phyloP scores from a whole-genome alignment of 2,113 vertebrate species.

The Ciconia boyciana region DNA sequence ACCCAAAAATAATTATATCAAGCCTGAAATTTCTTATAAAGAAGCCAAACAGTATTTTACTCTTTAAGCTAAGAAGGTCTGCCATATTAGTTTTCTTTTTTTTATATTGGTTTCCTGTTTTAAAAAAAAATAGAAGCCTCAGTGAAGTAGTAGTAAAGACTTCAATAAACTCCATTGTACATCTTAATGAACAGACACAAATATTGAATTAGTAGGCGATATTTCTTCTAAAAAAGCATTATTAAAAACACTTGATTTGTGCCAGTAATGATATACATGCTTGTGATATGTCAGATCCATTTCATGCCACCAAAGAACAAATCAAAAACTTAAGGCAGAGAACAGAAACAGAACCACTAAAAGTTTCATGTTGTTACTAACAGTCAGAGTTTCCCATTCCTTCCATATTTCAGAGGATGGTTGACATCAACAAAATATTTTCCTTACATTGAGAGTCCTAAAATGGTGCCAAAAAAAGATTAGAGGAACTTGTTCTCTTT shows the following conservation, averaged over 20 bases:
- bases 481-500: neutral
- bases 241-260: neutral
- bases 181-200: neutral
- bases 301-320: neutral
- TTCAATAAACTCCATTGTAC: neutral
- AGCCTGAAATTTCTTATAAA: neutral
- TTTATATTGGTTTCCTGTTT: neutral
- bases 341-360: neutral
- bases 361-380: neutral
- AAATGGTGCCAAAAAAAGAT: neutral
- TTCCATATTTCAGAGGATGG: neutral
- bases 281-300: neutral
- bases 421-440: neutral
- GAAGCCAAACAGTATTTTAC: neutral
- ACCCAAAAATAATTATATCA: neutral
- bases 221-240: neutral
- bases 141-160: neutral
- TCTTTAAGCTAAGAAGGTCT: neutral
- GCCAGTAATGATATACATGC: rapidly evolving
- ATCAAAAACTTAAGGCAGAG: neutral
- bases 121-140: neutral
- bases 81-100: neutral
- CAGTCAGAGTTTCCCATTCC: neutral
- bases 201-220: neutral
- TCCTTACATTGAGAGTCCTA: neutral